A percentile compares a stretch with the other conserved stretches of the same genome.
Conservation (phyloP, 2,888 invertebrate genomes). For the Biston betularia region DNA sequence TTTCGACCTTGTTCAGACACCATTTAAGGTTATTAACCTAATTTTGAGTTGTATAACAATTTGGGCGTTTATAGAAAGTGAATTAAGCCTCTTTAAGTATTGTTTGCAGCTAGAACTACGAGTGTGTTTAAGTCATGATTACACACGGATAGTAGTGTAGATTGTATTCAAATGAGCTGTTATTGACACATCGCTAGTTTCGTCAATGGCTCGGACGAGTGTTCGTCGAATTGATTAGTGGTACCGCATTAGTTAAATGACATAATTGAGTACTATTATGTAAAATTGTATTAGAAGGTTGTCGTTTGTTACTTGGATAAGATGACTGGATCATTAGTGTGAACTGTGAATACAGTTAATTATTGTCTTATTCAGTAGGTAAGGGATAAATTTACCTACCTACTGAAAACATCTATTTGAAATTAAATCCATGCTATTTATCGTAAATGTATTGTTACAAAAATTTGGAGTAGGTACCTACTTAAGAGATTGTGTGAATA, state of each 20-base stretch:
- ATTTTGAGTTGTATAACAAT: constrained; percentile 61
- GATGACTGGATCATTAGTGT: neutral
- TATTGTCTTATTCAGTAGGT: too few relatives aligned
- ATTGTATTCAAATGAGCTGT: constrained; percentile 77
- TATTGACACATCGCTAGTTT: constrained; percentile 67
- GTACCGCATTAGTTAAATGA: constrained; percentile 72
- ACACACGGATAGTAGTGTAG: constrained; percentile 35
- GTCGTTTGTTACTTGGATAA: constrained; percentile 36
- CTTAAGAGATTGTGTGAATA: too few relatives aligned
- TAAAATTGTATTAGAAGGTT: constrained; percentile 59
- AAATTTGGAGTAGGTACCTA: too few relatives aligned
- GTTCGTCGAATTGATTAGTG: constrained; percentile 71
- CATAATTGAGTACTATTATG: constrained; percentile 71
- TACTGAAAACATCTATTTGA: too few relatives aligned
- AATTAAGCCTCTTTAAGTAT: constrained; percentile 49
- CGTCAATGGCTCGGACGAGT: constrained; percentile 71
- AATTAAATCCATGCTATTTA: too few relatives aligned
- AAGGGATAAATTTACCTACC: too few relatives aligned
- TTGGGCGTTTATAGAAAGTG: constrained; percentile 49
- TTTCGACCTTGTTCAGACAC: constrained; percentile 7
- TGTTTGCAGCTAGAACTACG: constrained; percentile 35
- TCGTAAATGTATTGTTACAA: too few relatives aligned
- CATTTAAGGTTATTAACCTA: neutral
- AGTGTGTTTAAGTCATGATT: constrained; percentile 21
- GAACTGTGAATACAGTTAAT: neutral